Percentiles rank a stretch among this genome's conserved stretches.
phyloP scores from a whole-genome alignment of 2,888 invertebrate genomes.

The Nemotelus pantherinus region DNA sequence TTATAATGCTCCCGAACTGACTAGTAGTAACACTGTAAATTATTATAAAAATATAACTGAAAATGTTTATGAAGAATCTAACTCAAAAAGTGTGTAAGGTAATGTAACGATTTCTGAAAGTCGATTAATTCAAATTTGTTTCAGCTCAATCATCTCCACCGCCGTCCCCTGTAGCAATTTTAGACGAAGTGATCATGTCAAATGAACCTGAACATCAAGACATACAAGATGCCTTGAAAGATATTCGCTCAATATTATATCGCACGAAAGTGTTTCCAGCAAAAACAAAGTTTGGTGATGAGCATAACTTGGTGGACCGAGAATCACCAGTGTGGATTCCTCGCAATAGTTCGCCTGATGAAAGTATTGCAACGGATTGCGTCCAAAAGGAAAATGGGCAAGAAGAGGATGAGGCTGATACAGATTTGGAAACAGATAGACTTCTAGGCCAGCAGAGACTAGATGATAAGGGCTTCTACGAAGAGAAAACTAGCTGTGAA shows the following conservation, averaged over 20 bases:
- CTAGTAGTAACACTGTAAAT: constrained; percentile 46
- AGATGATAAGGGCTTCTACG: constrained; percentile 90
- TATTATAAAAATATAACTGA: constrained; percentile 45
- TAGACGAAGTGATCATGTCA: constrained; percentile 69
- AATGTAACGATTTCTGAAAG: constrained; percentile 3
- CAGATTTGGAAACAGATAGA: constrained; percentile 97
- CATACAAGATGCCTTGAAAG: constrained; percentile 76
- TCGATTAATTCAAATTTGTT: constrained; percentile 9
- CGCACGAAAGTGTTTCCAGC: constrained; percentile 63
- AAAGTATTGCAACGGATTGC: constrained; percentile 48
- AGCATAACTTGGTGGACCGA: constrained; percentile 59
- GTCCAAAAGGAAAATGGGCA: constrained; percentile 62
- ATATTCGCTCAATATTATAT: constrained; percentile 82
- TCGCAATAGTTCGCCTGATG: constrained; percentile 54
- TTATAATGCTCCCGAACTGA: constrained; percentile 46
- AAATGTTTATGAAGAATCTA: constrained; percentile 58
- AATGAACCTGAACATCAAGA: constrained; percentile 72
- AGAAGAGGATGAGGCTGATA: constrained; percentile 90
- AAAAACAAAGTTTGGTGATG: constrained; percentile 62
- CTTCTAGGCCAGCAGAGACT: constrained; percentile 91
- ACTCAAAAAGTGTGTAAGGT: constrained; percentile 56
- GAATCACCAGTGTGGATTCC: constrained; percentile 65
- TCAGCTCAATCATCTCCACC: constrained; percentile 67
- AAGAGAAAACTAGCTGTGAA: constrained; percentile 66
- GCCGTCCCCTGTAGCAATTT: constrained; percentile 75